Conservation (phyloP, 2,797 vertebrate genomes). For the Lophura swinhoii region DNA sequence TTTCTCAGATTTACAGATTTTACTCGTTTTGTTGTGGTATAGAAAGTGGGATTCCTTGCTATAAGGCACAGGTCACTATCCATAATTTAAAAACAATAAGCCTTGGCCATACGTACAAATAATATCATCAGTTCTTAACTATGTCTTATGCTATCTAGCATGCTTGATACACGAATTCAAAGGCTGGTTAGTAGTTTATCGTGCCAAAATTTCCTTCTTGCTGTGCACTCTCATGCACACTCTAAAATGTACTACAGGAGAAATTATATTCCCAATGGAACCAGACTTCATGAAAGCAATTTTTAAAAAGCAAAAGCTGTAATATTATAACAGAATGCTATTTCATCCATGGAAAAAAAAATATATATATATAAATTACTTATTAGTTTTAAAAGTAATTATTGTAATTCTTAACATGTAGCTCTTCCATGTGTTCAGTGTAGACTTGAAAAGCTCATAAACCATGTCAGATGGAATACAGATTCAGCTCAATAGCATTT, state of each 20-base stretch:
- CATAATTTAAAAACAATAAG: not conserved
- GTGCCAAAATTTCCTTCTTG: not conserved
- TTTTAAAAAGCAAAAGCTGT: not conserved
- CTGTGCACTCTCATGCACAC: not conserved
- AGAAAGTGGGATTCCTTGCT: not conserved
- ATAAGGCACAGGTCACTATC: not conserved
- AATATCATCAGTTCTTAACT: not conserved
- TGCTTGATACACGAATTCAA: not conserved
- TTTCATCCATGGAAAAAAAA: not conserved
- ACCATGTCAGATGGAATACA: not conserved
- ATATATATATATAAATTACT: not conserved
- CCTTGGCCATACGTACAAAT: not conserved
- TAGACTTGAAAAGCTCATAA: not conserved
- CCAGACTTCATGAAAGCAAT: not conserved
- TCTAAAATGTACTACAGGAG: not conserved
- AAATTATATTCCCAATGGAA: not conserved
- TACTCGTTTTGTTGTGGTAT: not conserved
- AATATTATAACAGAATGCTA: not conserved
- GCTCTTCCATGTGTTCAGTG: not conserved
- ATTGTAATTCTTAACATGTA: not conserved
- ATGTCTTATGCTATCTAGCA: not conserved
- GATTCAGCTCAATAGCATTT: not conserved
- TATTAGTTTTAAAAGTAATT: not conserved
- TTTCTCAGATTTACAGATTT: not conserved
- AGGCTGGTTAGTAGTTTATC: not conserved